phyloP scores from a whole-genome alignment of 2,888 invertebrate species.

The Piscicola geometra region DNA sequence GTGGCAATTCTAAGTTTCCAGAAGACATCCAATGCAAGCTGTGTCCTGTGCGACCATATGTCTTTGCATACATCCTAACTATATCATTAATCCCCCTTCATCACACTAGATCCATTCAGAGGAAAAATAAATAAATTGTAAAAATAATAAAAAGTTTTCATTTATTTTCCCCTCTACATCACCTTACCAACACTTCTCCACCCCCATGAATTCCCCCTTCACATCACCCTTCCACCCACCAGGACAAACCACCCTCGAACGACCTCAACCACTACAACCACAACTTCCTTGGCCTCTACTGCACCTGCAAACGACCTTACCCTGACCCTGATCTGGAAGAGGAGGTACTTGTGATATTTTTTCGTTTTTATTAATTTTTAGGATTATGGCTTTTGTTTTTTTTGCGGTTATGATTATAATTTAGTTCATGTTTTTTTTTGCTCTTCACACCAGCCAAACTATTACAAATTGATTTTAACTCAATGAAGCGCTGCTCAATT shows the following conservation, averaged over 20 bases:
- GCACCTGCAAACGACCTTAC: slow-evolving; percentile 83
- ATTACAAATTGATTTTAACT: slow-evolving; percentile 45
- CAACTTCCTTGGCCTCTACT: slow-evolving; percentile 88
- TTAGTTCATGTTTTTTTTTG: background rate
- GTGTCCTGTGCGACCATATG: slow-evolving; percentile 59
- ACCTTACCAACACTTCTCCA: no score
- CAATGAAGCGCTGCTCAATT: no score
- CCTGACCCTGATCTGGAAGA: slow-evolving; percentile 74
- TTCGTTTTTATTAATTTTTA: background rate
- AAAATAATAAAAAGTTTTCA: no score
- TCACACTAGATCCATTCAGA: background rate
- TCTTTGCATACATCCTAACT: no score
- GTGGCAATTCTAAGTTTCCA: slow-evolving; percentile 66
- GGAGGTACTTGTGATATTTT: background rate
- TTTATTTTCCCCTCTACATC: no score
- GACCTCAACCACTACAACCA: slow-evolving; percentile 74
- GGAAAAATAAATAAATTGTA: background rate
- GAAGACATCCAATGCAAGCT: slow-evolving; percentile 64
- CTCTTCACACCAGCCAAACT: background rate
- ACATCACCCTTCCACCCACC: background rate
- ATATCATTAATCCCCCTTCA: no score
- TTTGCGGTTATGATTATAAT: background rate
- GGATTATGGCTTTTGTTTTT: background rate
- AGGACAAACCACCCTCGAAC: slow-evolving; percentile 60
- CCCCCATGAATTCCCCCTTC: no score